Conservation (phyloP, 2,888 invertebrate genomes). For the Ennomos quercinarius region DNA sequence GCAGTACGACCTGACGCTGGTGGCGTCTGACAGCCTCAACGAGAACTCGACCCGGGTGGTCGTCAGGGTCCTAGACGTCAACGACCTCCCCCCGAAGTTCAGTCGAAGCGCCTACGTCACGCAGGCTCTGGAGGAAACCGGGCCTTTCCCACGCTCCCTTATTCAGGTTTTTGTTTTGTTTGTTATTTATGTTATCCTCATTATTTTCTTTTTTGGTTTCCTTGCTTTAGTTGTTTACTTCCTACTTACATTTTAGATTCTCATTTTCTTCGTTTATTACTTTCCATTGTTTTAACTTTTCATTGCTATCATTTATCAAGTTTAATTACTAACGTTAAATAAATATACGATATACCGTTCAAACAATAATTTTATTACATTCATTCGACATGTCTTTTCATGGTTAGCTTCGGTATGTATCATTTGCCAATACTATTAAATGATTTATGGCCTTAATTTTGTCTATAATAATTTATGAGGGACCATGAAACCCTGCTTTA, state of each 20-base stretch:
- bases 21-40: constrained; percentile 95
- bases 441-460: constrained; percentile 10
- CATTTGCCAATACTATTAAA: constrained; percentile 2
- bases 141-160: constrained; percentile 89
- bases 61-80: constrained; percentile 93
- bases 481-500: constrained; percentile 16
- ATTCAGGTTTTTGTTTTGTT: constrained; percentile 88
- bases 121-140: constrained; percentile 91
- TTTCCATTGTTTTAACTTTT: background rate
- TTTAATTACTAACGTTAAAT: too few species aligned
- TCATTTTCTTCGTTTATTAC: background rate
- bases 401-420: too few species aligned
- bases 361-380: too few species aligned
- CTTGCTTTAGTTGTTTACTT: constrained; percentile 9
- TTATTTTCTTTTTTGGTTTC: constrained; percentile 21
- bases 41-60: constrained; percentile 94
- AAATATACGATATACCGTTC: too few species aligned
- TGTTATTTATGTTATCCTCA: constrained; percentile 46
- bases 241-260: background rate
- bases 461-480: constrained; percentile 10
- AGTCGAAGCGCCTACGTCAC: constrained; percentile 89
- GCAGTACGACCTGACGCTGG: constrained; percentile 95
- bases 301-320: too few species aligned
- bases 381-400: too few species aligned
- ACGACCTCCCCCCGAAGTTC: constrained; percentile 95